Evolutionary conservation across 92 coral and sea anemone species (phyloP).

Genomic region (Zoanthus solanderi): DNA sequence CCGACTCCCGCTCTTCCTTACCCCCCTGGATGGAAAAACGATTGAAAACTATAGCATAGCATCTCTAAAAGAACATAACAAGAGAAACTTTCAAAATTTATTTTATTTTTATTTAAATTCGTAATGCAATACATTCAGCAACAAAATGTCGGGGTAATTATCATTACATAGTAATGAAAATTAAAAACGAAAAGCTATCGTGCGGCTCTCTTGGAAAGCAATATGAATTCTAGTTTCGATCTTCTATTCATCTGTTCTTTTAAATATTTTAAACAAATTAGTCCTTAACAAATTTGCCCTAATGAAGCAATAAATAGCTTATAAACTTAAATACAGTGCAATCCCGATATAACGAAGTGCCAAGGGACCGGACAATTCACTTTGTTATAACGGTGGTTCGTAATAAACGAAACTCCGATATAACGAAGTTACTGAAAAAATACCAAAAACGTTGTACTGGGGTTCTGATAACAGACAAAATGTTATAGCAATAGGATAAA

Average conservation of each 20-base stretch:
- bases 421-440: neutral
- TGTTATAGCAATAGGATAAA: no score
- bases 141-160: neutral
- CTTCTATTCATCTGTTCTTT: neutral
- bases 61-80: neutral
- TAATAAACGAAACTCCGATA: neutral
- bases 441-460: neutral
- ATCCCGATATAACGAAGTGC: no score
- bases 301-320: neutral
- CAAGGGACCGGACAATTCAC: no score
- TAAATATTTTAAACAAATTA: neutral
- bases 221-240: neutral
- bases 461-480: no score
- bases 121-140: neutral
- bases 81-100: neutral
- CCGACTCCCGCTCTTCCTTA: no score
- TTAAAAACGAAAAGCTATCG: neutral
- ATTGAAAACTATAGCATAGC: no score
- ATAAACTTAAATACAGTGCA: neutral
- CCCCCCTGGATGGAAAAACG: no score
- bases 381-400: neutral
- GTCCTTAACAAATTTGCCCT: neutral
- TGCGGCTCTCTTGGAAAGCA: constrained; percentile 10
- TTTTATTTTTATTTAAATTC: neutral
- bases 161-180: neutral